Conservation (phyloP, 1,140 invertebrate species). For the Neotoxoptera formosana region DNA sequence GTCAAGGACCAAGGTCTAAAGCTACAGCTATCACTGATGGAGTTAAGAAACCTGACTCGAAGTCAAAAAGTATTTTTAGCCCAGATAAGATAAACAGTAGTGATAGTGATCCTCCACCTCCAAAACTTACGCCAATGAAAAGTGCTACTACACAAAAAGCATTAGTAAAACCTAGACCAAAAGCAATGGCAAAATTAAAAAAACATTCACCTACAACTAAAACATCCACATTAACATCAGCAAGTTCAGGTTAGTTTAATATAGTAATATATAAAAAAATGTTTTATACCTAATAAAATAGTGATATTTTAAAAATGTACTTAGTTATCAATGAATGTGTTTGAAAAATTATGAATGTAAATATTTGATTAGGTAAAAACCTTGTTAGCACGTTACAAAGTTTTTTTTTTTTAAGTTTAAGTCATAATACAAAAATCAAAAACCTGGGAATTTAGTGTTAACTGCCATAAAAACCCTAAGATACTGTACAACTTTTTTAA, state of each 20-base stretch:
- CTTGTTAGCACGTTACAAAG: too few relatives aligned
- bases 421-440: too few relatives aligned
- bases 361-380: too few relatives aligned
- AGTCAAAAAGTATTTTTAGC: slow-evolving; percentile 84
- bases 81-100: slow-evolving; percentile 82
- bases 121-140: slow-evolving; percentile 65
- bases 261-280: neutral
- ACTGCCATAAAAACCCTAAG: too few relatives aligned
- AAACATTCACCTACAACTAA: slow-evolving; percentile 63
- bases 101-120: slow-evolving; percentile 65
- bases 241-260: slow-evolving; percentile 62
- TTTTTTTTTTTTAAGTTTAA: too few relatives aligned
- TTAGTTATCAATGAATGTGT: neutral
- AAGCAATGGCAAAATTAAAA: slow-evolving; percentile 61
- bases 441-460: too few relatives aligned
- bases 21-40: slow-evolving; percentile 56
- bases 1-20: slow-evolving; percentile 58
- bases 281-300: too few relatives aligned
- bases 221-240: slow-evolving; percentile 65
- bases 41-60: slow-evolving; percentile 68
- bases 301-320: neutral
- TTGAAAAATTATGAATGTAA: too few relatives aligned
- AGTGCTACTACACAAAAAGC: slow-evolving; percentile 63
- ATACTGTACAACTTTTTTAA: too few relatives aligned
- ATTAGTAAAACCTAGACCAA: slow-evolving; percentile 61